phyloP scores from a whole-genome alignment of 2,113 vertebrate species.

The Dicrurus megarhynchus region DNA sequence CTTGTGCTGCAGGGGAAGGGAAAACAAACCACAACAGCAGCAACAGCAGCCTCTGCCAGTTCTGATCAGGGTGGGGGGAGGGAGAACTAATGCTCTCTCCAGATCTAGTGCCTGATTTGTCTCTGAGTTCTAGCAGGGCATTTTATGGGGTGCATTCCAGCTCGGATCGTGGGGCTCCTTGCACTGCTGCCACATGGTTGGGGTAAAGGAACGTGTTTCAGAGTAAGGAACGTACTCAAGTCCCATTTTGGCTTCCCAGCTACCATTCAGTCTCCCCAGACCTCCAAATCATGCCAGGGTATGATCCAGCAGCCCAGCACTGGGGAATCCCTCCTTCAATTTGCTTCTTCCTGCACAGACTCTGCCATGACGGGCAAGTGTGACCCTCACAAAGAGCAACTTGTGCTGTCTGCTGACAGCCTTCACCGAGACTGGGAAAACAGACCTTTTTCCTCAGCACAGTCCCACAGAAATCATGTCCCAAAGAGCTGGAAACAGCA shows the following conservation, averaged over 20 bases:
- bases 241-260: background rate
- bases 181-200: background rate
- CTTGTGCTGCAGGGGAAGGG: background rate
- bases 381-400: background rate
- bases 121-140: background rate
- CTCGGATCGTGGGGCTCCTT: background rate
- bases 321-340: background rate
- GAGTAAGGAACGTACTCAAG: background rate
- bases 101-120: background rate
- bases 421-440: background rate
- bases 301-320: background rate
- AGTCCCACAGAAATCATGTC: background rate
- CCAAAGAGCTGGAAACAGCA: background rate
- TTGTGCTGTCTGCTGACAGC: background rate
- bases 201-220: background rate
- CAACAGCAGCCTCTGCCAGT: background rate
- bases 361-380: background rate
- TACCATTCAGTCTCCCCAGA: background rate
- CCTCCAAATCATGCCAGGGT: background rate
- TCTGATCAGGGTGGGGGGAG: accelerated
- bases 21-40: background rate
- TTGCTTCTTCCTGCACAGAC: background rate
- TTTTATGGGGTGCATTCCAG: background rate
- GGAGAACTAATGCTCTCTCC: background rate
- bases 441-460: background rate